Conservation (phyloP, 2,888 invertebrate genomes). For the Hypsopygia costalis region DNA sequence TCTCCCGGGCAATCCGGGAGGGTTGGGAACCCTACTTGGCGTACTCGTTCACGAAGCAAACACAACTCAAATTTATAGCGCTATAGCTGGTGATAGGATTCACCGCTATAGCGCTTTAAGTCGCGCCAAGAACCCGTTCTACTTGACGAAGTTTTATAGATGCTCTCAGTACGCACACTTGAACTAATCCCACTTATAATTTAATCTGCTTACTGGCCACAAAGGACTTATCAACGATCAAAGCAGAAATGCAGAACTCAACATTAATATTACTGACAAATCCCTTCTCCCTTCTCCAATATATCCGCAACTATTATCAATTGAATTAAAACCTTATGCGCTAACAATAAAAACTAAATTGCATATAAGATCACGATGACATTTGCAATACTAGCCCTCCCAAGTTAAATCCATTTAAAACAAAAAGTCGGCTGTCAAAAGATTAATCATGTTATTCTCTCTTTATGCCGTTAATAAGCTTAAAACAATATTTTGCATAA, state of each 20-base stretch:
- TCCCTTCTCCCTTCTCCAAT: slow-evolving; percentile 47
- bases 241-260: slow-evolving; percentile 43
- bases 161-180: slow-evolving; percentile 2
- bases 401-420: slow-evolving; percentile 24
- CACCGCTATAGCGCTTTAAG: too few relatives aligned
- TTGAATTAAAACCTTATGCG: slow-evolving; percentile 11
- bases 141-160: too few relatives aligned
- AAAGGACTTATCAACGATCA: slow-evolving; percentile 54
- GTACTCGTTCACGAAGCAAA: too few relatives aligned
- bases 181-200: slow-evolving; percentile 6
- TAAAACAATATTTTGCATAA: too few relatives aligned
- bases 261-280: slow-evolving; percentile 57
- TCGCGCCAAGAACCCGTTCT: too few relatives aligned
- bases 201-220: slow-evolving; percentile 44
- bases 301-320: slow-evolving; percentile 11
- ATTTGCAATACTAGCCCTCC: slow-evolving; percentile 3
- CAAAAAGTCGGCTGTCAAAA: slow-evolving; percentile 25
- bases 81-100: too few relatives aligned
- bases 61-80: too few relatives aligned
- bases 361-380: slow-evolving; percentile 2
- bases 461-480: background rate
- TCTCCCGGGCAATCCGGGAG: too few relatives aligned
- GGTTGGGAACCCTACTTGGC: too few relatives aligned
- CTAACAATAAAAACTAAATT: slow-evolving; percentile 15
- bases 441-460: slow-evolving; percentile 12